Evolutionary conservation across 2,888 invertebrate species (phyloP).

Genomic region (Entomobrya proxima): DNA sequence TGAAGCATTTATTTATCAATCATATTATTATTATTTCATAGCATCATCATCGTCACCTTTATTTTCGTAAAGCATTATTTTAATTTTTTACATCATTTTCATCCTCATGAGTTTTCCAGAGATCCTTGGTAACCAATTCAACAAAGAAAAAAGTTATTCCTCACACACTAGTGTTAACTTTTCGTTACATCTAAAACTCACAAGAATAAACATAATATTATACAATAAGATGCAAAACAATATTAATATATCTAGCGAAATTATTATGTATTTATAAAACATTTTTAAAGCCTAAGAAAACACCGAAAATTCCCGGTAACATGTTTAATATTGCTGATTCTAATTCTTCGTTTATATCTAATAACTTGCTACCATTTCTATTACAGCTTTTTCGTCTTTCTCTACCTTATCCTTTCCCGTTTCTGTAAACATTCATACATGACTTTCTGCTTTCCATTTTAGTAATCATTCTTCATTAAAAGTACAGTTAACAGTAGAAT

Average conservation of each 20-base stretch:
- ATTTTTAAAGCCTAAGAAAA: constrained; percentile 51
- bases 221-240: constrained; percentile 22
- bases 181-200: constrained; percentile 16
- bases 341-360: not conserved
- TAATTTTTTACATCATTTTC: constrained; percentile 49
- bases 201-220: not conserved
- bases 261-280: constrained; percentile 29
- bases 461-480: no score
- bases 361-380: not conserved
- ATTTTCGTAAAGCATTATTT: constrained; percentile 56
- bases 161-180: constrained; percentile 13
- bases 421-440: no score
- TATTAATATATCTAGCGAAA: not conserved
- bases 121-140: constrained; percentile 66
- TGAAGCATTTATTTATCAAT: not conserved
- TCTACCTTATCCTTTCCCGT: no score
- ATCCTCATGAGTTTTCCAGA: constrained; percentile 36
- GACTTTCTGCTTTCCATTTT: no score
- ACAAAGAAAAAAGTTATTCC: constrained; percentile 48
- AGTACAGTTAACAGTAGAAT: no score
- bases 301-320: constrained; percentile 60
- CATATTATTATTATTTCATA: constrained; percentile 10
- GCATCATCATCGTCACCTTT: constrained; percentile 53
- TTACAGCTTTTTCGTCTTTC: not conserved
- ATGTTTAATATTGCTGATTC: constrained; percentile 7